Percentiles rank a stretch among this genome's conserved stretches.
phyloP scores from a whole-genome alignment of 2,888 invertebrate genomes.

The Harpalus rubripes region DNA sequence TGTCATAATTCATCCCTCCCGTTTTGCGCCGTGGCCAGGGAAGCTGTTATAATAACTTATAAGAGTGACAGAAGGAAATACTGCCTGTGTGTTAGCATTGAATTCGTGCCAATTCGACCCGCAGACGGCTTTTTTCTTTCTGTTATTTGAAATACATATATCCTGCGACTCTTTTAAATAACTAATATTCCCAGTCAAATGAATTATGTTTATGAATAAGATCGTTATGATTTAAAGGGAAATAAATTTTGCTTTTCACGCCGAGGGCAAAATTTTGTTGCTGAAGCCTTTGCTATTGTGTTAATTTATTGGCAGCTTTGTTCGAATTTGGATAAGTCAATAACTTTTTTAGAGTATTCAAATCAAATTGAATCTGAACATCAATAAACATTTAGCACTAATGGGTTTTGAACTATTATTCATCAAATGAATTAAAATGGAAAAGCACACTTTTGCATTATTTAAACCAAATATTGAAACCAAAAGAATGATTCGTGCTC shows the following conservation, averaged over 20 bases:
- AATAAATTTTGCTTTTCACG: constrained; percentile 31
- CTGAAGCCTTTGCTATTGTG: not conserved
- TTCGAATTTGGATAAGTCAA: not conserved
- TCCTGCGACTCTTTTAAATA: constrained; percentile 44
- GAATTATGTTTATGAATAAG: constrained; percentile 46
- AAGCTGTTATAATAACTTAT: constrained; percentile 59
- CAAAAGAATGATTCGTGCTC: too few species aligned
- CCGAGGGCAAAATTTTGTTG: not conserved
- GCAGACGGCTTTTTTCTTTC: constrained; percentile 34
- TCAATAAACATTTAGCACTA: too few species aligned
- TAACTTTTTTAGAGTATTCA: not conserved
- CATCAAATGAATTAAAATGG: too few species aligned
- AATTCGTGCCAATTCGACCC: constrained; percentile 54
- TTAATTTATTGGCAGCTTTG: constrained; percentile 3
- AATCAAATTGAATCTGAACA: too few species aligned
- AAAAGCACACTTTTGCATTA: too few species aligned
- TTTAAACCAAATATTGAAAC: too few species aligned
- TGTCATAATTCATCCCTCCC: not conserved
- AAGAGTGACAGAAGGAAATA: constrained; percentile 51
- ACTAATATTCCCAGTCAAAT: constrained; percentile 26
- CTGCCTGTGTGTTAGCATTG: constrained; percentile 62
- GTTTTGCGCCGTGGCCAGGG: not conserved
- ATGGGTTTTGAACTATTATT: too few species aligned
- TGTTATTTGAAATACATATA: constrained; percentile 51
- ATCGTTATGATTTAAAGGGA: constrained; percentile 28